These are phyloP conservation scores for Pristionchus fissidentatus DNA, from an alignment of 2,888 invertebrate species.

Conservation along the genomic window DNA sequence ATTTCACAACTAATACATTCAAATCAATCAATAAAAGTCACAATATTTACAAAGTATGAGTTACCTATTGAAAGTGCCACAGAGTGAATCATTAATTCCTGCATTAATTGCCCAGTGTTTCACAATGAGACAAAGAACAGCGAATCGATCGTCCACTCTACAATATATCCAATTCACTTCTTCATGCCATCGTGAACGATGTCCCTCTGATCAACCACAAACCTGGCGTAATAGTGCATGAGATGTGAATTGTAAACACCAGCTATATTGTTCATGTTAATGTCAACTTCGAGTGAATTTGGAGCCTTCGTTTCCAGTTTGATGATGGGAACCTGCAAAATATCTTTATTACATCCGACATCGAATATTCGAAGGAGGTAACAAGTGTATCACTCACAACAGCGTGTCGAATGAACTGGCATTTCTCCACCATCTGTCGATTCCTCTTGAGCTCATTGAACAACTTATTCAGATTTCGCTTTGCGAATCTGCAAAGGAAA, in stretches of 20 bases:
- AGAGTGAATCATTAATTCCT: constrained; percentile 67
- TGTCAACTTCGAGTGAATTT: constrained; percentile 69
- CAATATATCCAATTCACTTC: constrained; percentile 42
- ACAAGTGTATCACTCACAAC: constrained; percentile 42
- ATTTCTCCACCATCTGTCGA: neutral
- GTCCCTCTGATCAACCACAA: neutral
- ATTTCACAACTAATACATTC: neutral
- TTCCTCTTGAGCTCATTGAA: neutral
- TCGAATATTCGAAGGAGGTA: neutral
- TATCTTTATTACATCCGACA: neutral
- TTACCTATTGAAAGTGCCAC: constrained; percentile 72
- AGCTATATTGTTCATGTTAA: constrained; percentile 74
- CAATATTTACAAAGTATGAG: neutral
- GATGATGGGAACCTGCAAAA: constrained; percentile 68
- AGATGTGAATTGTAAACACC: constrained; percentile 75
- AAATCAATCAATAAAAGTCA: neutral
- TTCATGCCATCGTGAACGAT: neutral
- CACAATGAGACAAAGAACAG: constrained; percentile 68
- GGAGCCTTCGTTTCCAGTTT: constrained; percentile 61
- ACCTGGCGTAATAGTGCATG: constrained; percentile 74
- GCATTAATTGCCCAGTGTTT: constrained; percentile 74
- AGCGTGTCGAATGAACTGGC: constrained; percentile 51
- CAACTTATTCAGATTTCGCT: neutral
- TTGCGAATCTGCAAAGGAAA: constrained; percentile 20
- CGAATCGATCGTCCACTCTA: constrained; percentile 71